Conservation (phyloP, 2,797 vertebrate genomes). For the Pipistrellus pygmaeus region DNA sequence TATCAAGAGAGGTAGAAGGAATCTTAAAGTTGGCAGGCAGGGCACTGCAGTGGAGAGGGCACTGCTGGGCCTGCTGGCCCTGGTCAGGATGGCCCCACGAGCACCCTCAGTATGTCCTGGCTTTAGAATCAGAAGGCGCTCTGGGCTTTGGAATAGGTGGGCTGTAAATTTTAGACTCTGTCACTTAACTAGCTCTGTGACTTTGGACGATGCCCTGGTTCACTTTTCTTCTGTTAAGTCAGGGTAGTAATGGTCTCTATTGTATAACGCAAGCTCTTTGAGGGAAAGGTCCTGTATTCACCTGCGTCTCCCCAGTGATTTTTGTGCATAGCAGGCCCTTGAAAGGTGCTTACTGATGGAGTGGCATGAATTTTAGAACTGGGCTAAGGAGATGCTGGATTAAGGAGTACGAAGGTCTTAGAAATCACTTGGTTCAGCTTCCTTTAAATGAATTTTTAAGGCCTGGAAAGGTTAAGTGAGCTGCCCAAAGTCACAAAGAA, state of each 20-base stretch:
- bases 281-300: background rate
- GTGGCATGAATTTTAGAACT: background rate
- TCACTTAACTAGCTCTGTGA: background rate
- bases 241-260: background rate
- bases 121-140: background rate
- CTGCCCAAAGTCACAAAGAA: background rate
- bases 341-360: background rate
- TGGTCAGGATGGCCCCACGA: too few species aligned
- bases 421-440: background rate
- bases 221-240: background rate
- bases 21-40: background rate
- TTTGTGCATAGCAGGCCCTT: background rate
- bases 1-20: background rate
- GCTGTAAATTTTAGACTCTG: background rate
- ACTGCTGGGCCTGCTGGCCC: too few species aligned
- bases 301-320: background rate
- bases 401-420: background rate
- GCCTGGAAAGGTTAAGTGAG: background rate
- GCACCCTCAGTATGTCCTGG: too few species aligned
- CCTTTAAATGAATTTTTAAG: background rate
- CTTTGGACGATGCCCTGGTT: background rate
- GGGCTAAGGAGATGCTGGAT: background rate
- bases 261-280: background rate
- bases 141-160: background rate
- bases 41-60: background rate